These are phyloP conservation scores for Dione juno DNA, from an alignment of 2,888 invertebrate genomes.

Conservation along the genomic window DNA sequence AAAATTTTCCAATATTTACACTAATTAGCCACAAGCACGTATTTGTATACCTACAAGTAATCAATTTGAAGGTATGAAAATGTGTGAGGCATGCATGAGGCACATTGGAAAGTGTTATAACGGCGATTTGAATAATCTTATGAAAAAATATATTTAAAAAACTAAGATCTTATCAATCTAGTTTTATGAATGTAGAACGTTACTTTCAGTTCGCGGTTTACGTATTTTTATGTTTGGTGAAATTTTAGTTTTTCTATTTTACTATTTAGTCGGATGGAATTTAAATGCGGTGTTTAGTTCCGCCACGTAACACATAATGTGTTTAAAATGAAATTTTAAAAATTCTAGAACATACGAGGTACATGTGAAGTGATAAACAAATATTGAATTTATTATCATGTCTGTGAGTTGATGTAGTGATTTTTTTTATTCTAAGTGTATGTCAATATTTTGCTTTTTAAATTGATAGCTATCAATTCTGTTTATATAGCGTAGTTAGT, in stretches of 20 bases:
- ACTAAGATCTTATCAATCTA: conserved; percentile 43
- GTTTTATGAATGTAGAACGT: conserved; percentile 43
- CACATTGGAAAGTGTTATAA: conserved; percentile 51
- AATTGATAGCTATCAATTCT: too few relatives aligned
- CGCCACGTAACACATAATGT: conserved; percentile 3
- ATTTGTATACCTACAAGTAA: not conserved
- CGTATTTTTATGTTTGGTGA: conserved; percentile 43
- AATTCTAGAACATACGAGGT: too few relatives aligned
- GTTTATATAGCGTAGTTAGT: too few relatives aligned
- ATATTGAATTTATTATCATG: too few relatives aligned
- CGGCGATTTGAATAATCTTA: conserved; percentile 52
- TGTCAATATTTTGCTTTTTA: too few relatives aligned
- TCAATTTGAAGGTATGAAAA: not conserved
- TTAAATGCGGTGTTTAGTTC: conserved; percentile 8
- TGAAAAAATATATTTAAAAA: conserved; percentile 49
- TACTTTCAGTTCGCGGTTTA: conserved; percentile 45
- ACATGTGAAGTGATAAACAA: too few relatives aligned
- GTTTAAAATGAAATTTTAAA: not conserved
- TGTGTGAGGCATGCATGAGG: conserved; percentile 28
- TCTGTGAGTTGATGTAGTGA: too few relatives aligned
- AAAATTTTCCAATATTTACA: not conserved
- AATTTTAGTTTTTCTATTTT: conserved; percentile 36
- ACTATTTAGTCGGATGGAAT: not conserved
- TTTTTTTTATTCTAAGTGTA: too few relatives aligned
- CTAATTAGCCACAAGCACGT: too few relatives aligned